Conservation (phyloP, 30 jellyfish, hydroid and myxozoan genomes). For the Pelagia noctiluca region DNA sequence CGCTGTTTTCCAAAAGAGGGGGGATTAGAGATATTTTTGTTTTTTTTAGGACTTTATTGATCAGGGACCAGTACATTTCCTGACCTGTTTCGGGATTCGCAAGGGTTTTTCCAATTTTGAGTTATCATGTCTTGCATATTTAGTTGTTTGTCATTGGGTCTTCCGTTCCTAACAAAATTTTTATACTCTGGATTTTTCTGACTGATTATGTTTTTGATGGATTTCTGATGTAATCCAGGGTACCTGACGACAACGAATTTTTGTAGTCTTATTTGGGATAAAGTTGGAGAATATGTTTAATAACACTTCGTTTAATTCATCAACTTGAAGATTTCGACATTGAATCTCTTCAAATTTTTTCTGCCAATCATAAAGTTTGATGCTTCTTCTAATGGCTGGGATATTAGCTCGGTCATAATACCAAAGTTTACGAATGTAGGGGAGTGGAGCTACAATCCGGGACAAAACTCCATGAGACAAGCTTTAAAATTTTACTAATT, state of each 20-base stretch:
- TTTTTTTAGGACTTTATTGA: constrained; percentile 43
- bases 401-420: constrained; percentile 35
- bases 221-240: constrained; percentile 60
- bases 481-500: no score
- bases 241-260: constrained; percentile 31
- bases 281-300: constrained; percentile 9
- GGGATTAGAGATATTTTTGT: constrained; percentile 39
- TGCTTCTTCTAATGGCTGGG: constrained; percentile 18
- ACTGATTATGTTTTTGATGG: constrained; percentile 30
- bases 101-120: constrained; percentile 23
- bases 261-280: constrained; percentile 7
- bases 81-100: constrained; percentile 32
- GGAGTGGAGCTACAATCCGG: constrained; percentile 6
- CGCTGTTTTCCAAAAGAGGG: constrained; percentile 36
- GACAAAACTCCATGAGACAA: no score
- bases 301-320: neutral
- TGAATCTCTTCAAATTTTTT: constrained; percentile 5
- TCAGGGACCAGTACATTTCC: constrained; percentile 58
- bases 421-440: neutral
- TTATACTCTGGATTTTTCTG: constrained; percentile 44
- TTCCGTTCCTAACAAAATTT: constrained; percentile 31
- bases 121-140: constrained; percentile 21
- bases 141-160: constrained; percentile 27
- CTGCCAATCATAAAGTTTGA: constrained; percentile 26
- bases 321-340: constrained; percentile 16